Conservation (phyloP, 1,140 invertebrate genomes). For the Plectrocnemia conspersa region DNA sequence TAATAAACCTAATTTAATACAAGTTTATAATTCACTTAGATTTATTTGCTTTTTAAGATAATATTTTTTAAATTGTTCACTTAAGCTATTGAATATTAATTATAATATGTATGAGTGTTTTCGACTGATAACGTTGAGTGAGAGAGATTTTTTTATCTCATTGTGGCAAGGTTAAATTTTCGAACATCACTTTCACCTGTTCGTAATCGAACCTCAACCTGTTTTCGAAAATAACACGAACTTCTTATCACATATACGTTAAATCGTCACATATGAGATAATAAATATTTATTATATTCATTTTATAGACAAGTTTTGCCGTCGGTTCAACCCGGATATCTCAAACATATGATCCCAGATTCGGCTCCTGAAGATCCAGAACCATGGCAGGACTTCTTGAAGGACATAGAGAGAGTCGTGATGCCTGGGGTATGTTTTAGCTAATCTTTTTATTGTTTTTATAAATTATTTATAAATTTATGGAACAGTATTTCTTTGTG, state of each 20-base stretch:
- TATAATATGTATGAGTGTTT: too few species aligned
- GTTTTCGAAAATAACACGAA: background rate
- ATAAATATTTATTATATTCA: slow-evolving; percentile 4
- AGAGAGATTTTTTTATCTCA: too few species aligned
- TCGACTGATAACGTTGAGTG: too few species aligned
- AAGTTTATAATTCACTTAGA: too few species aligned
- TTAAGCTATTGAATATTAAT: too few species aligned
- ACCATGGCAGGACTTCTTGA: slow-evolving; percentile 75
- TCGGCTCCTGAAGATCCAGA: slow-evolving; percentile 73
- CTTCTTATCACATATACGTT: too few species aligned
- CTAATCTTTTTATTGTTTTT: slow-evolving; percentile 1
- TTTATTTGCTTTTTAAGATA: too few species aligned
- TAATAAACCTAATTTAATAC: too few species aligned
- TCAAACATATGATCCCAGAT: slow-evolving; percentile 67
- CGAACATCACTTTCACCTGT: background rate
- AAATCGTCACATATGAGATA: background rate
- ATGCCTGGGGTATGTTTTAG: slow-evolving; percentile 71
- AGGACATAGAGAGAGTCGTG: slow-evolving; percentile 76
- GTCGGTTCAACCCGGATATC: slow-evolving; percentile 71
- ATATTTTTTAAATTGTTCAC: too few species aligned
- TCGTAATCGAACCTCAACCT: background rate
- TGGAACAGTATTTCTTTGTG: slow-evolving; percentile 3
- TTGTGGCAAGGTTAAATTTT: background rate
- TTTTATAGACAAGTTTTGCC: slow-evolving; percentile 61
- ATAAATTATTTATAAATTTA: too few species aligned